phyloP scores from a whole-genome alignment of 2,113 vertebrate genomes.

The Ctenodactylus gundi region DNA sequence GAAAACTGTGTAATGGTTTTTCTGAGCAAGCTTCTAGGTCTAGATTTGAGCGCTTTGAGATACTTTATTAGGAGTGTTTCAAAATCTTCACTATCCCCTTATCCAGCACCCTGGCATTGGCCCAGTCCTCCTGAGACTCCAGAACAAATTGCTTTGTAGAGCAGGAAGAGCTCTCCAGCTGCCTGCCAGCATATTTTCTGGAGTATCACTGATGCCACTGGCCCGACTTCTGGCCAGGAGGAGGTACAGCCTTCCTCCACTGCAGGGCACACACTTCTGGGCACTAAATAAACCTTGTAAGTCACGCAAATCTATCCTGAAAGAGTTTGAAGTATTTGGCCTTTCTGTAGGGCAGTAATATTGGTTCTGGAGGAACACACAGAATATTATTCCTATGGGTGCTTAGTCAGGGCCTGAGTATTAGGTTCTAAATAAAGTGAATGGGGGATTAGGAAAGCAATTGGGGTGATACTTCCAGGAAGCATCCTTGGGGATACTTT shows the following conservation, averaged over 20 bases:
- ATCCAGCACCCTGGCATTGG: not conserved
- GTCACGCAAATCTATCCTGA: not conserved
- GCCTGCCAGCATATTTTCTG: not conserved
- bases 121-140: not conserved
- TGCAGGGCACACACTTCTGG: not conserved
- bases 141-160: not conserved
- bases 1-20: not conserved
- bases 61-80: not conserved
- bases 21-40: not conserved
- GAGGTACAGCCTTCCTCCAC: not conserved
- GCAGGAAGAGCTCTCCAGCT: not conserved
- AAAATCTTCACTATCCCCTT: not conserved
- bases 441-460: not conserved
- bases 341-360: not conserved
- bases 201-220: not conserved
- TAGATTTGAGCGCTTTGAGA: not conserved
- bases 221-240: not conserved
- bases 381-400: not conserved
- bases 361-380: not conserved
- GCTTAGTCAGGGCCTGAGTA: not conserved
- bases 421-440: constrained; percentile 45
- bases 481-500: not conserved
- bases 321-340: not conserved
- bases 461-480: rapidly evolving
- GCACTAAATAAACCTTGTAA: not conserved